Conservation (phyloP, 2,888 invertebrate species). For the Lasioglossum calceatum region DNA sequence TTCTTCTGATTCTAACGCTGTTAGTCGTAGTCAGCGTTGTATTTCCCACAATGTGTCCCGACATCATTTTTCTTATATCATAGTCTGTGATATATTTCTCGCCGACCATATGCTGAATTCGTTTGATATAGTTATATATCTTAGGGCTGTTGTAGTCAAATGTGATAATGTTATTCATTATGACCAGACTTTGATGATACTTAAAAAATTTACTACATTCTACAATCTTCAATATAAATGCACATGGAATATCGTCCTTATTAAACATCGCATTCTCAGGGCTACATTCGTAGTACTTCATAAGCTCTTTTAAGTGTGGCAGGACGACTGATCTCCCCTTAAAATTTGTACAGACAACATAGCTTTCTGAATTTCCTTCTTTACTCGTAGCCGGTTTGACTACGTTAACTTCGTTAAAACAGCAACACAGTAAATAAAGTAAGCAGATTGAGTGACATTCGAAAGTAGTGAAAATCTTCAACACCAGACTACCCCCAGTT, state of each 20-base stretch:
- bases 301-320: conserved; percentile 84
- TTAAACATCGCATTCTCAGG: conserved; percentile 86
- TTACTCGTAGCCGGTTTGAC: conserved; percentile 97
- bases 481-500: conserved; percentile 90
- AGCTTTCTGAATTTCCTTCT: conserved; percentile 97
- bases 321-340: conserved; percentile 84
- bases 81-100: conserved; percentile 87
- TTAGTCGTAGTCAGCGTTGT: conserved; percentile 84
- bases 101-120: conserved; percentile 79
- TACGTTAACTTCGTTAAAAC: conserved; percentile 90
- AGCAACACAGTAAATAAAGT: conserved; percentile 91
- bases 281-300: conserved; percentile 84
- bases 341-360: conserved; percentile 90
- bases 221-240: conserved; percentile 88
- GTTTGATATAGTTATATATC: conserved; percentile 72
- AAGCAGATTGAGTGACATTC: conserved; percentile 93
- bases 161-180: conserved; percentile 88
- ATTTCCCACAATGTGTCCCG: conserved; percentile 83
- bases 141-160: conserved; percentile 84
- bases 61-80: conserved; percentile 85
- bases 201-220: conserved; percentile 89
- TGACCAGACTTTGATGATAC: conserved; percentile 88
- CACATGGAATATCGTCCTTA: conserved; percentile 86
- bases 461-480: conserved; percentile 96
- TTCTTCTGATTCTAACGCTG: conserved; percentile 85